Conservation (phyloP, 2,888 invertebrate genomes). For the Hymenopus coronatus region DNA sequence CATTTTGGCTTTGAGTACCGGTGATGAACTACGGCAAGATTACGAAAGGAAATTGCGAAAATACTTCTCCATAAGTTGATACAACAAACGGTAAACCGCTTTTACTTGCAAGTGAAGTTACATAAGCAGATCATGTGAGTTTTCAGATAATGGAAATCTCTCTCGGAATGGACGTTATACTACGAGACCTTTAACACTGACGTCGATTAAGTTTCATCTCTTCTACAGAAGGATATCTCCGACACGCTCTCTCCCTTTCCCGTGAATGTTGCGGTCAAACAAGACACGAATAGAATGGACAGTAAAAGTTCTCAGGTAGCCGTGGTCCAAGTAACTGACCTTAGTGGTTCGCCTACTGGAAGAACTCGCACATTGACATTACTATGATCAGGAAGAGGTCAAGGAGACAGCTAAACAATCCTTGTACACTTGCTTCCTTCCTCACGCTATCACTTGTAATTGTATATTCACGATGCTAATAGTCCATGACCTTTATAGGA, state of each 20-base stretch:
- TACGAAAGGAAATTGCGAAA: too few relatives aligned
- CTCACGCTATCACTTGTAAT: neutral
- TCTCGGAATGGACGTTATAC: neutral
- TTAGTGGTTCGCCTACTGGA: neutral
- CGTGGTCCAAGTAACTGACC: neutral
- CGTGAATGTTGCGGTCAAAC: neutral
- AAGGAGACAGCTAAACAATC: neutral
- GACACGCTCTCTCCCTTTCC: neutral
- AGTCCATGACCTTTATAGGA: too few relatives aligned
- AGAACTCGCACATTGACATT: neutral
- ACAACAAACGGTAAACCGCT: neutral
- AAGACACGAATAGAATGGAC: neutral
- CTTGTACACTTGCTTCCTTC: neutral
- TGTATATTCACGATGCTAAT: too few relatives aligned
- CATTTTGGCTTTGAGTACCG: too few relatives aligned
- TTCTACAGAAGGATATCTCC: neutral
- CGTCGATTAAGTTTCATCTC: neutral
- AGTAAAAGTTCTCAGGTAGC: neutral
- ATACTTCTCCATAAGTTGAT: too few relatives aligned
- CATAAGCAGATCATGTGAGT: neutral
- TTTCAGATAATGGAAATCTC: neutral
- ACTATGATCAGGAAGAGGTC: neutral
- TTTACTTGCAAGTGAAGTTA: neutral
- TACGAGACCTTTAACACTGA: neutral
- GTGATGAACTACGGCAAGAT: too few relatives aligned